A percentile compares a stretch with the other conserved stretches of the same genome.
Evolutionary conservation across 2,797 vertebrate species (phyloP).

Genomic region (Sebastes glaucus): DNA sequence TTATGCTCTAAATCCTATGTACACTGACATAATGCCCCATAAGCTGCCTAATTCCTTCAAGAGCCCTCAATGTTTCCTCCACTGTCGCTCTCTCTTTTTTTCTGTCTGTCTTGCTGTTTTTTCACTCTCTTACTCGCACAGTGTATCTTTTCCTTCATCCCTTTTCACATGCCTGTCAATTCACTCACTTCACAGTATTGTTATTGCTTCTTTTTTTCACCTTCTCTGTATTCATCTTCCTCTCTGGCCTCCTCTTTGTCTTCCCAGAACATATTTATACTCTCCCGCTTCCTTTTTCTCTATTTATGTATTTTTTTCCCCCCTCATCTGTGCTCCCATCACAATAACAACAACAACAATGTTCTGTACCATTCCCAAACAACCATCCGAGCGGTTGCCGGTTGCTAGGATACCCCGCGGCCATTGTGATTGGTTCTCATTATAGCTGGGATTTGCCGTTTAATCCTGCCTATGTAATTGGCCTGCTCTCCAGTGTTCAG

Average conservation of each 20-base stretch:
- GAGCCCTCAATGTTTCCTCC: conserved; percentile 72
- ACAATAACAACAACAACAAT: conserved; percentile 63
- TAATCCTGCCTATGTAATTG: conserved; percentile 79
- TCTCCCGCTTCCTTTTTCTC: background rate
- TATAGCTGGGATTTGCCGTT: conserved; percentile 76
- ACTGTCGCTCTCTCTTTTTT: conserved; percentile 51
- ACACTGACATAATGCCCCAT: conserved; percentile 88
- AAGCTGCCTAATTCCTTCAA: conserved; percentile 86
- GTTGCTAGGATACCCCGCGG: conserved; percentile 82
- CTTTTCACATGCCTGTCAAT: conserved; percentile 52
- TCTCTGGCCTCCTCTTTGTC: conserved; percentile 51
- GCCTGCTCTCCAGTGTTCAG: conserved; percentile 70
- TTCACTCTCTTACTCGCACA: conserved; percentile 16
- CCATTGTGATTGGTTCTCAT: conserved; percentile 78
- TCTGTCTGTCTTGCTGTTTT: conserved; percentile 42
- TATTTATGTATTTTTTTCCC: conserved; percentile 10
- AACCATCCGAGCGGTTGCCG: conserved; percentile 53
- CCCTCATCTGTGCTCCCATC: conserved; percentile 32
- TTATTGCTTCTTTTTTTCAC: conserved; percentile 19
- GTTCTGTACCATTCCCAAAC: conserved; percentile 47
- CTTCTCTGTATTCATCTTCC: conserved; percentile 32
- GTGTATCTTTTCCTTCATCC: conserved; percentile 42
- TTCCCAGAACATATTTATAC: conserved; percentile 45
- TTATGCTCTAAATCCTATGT: conserved; percentile 85
- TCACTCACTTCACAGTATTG: conserved; percentile 61